These are phyloP conservation scores for Torymus texanus DNA, from an alignment of 2,888 invertebrate species.

Conservation along the genomic window DNA sequence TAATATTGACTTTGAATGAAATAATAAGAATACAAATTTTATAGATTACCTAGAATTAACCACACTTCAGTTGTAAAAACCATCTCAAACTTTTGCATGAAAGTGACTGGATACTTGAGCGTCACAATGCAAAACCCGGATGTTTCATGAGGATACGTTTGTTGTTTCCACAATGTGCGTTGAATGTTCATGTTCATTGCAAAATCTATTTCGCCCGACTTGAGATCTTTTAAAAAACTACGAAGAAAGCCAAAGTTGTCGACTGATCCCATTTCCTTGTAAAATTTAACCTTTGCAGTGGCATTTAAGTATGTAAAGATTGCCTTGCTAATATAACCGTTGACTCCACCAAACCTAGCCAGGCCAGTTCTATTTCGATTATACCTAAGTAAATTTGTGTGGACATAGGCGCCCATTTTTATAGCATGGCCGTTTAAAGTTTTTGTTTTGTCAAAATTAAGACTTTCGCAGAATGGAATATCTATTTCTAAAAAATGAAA, in stretches of 20 bases:
- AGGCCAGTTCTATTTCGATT: conserved; percentile 23
- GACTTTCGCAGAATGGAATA: conserved; percentile 49
- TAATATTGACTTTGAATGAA: too few relatives aligned
- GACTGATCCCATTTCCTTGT: conserved; percentile 33
- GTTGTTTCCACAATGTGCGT: neutral
- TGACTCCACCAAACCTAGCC: conserved; percentile 58
- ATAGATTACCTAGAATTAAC: conserved; percentile 26
- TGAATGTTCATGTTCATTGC: conserved; percentile 33
- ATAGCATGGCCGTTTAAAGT: conserved; percentile 58
- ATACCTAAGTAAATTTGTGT: conserved; percentile 55
- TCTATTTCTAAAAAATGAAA: conserved; percentile 38
- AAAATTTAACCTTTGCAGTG: conserved; percentile 37
- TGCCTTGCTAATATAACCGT: conserved; percentile 57
- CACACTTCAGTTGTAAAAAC: neutral
- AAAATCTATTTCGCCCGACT: conserved; percentile 1
- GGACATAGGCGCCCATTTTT: conserved; percentile 56
- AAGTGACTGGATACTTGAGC: conserved; percentile 7
- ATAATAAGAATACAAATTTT: too few relatives aligned
- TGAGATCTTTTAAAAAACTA: conserved; percentile 6
- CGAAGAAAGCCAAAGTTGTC: conserved; percentile 6
- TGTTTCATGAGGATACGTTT: conserved; percentile 60
- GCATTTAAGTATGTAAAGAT: conserved; percentile 57
- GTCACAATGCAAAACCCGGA: conserved; percentile 60
- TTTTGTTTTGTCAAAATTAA: conserved; percentile 57
- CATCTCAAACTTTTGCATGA: neutral